phyloP scores from a whole-genome alignment of 2,797 vertebrate species.

The Chiroxiphia lanceolata region DNA sequence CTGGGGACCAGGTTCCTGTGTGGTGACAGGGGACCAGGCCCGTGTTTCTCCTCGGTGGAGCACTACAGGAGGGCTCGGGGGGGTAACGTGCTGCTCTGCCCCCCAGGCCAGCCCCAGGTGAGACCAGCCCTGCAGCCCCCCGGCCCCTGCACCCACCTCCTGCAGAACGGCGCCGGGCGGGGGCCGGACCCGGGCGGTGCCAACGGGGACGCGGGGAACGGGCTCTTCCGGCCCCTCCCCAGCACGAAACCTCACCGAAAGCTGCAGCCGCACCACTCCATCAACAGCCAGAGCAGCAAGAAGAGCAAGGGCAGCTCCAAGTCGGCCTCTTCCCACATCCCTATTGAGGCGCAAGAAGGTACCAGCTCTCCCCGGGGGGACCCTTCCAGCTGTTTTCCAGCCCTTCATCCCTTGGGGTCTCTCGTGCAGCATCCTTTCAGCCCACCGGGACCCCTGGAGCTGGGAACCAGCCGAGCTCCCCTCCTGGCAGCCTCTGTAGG shows the following conservation, averaged over 20 bases:
- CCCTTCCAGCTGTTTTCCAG: neutral
- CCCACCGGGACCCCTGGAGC: rapidly evolving
- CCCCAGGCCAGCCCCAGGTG: constrained; percentile 87
- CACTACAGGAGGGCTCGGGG: rapidly evolving
- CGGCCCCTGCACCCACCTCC: constrained; percentile 74
- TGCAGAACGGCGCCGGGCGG: constrained; percentile 79
- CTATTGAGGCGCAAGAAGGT: constrained; percentile 91
- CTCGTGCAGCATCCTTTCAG: neutral
- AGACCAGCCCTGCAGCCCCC: constrained; percentile 64
- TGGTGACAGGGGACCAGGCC: rapidly evolving
- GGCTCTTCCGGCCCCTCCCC: constrained; percentile 70
- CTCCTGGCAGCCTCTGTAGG: neutral
- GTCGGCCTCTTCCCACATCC: constrained; percentile 89
- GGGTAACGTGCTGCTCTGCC: neutral
- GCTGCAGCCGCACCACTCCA: constrained; percentile 87
- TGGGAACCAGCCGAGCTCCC: neutral
- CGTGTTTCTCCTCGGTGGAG: rapidly evolving
- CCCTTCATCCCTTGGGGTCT: neutral
- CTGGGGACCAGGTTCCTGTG: rapidly evolving
- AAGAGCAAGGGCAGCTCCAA: constrained; percentile 92
- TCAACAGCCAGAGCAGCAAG: constrained; percentile 92
- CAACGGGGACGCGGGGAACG: constrained; percentile 70
- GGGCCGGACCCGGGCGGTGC: constrained; percentile 71
- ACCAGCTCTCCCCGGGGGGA: neutral
- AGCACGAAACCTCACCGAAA: constrained; percentile 80